These are phyloP conservation scores for Noctuana brunneofusca DNA, from an alignment of 2,888 invertebrate species.

Conservation along the genomic window DNA sequence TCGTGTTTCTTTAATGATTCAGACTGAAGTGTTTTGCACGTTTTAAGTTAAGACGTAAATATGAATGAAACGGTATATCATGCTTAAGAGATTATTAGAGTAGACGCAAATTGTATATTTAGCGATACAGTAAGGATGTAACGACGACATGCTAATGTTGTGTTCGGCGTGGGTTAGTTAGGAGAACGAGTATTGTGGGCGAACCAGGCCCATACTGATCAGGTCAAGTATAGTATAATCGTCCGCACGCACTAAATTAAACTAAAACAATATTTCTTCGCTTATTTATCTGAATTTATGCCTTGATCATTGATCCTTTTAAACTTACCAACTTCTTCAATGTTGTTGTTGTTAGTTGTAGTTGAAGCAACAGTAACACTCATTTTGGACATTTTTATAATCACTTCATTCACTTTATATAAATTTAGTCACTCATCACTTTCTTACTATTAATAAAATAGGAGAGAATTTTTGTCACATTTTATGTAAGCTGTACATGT, in stretches of 20 bases:
- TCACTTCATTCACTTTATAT: slow-evolving; percentile 25
- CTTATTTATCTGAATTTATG: not conserved
- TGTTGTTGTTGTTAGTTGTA: slow-evolving; percentile 47
- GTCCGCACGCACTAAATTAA: slow-evolving; percentile 13
- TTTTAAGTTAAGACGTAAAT: slow-evolving; percentile 18
- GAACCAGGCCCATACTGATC: slow-evolving; percentile 41
- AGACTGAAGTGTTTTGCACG: not conserved
- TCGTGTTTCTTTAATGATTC: not conserved
- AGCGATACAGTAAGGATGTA: slow-evolving; percentile 49
- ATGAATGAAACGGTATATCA: slow-evolving; percentile 20
- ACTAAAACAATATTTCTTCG: not conserved
- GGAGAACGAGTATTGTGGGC: slow-evolving; percentile 42
- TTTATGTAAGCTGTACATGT: not conserved
- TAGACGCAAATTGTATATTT: slow-evolving; percentile 50
- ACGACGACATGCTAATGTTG: slow-evolving; percentile 42
- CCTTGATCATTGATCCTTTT: slow-evolving; percentile 1
- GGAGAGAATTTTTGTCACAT: not conserved
- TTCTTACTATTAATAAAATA: not conserved
- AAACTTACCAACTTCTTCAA: slow-evolving; percentile 72
- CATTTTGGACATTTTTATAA: slow-evolving; percentile 54
- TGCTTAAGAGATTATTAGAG: slow-evolving; percentile 34
- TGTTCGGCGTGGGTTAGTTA: slow-evolving; percentile 45
- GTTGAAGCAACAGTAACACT: slow-evolving; percentile 58
- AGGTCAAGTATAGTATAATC: slow-evolving; percentile 48
- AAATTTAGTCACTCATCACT: not conserved